Percentiles rank a stretch among this genome's conserved stretches.
These are phyloP conservation scores for Orussus abietinus DNA, from an alignment of 1,140 invertebrate species.

Conservation along the genomic window DNA sequence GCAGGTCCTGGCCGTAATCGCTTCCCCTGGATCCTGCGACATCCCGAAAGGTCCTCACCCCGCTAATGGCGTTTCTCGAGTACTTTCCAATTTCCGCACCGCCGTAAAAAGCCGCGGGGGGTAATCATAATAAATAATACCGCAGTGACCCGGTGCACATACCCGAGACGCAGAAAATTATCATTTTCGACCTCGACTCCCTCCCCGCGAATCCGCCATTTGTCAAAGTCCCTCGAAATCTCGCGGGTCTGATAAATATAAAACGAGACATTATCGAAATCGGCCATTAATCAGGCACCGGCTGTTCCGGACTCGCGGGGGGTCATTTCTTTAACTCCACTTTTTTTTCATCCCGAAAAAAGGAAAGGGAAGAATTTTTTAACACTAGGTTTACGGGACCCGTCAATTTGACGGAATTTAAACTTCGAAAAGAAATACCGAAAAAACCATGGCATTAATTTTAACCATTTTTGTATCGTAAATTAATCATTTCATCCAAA, in stretches of 20 bases:
- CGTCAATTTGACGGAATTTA: no score
- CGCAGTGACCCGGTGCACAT: neutral
- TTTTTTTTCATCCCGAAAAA: no score
- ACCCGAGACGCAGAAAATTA: neutral
- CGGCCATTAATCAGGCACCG: neutral
- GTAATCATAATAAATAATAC: constrained; percentile 1
- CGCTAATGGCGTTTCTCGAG: neutral
- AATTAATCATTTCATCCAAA: no score
- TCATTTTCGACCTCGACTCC: neutral
- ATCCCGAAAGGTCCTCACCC: neutral
- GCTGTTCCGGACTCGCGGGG: neutral
- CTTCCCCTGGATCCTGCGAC: neutral
- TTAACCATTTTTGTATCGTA: no score
- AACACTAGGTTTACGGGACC: no score
- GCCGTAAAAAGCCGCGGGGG: neutral
- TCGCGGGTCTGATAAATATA: no score
- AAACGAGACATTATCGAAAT: neutral
- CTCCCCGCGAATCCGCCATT: neutral
- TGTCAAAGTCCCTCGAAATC: no score
- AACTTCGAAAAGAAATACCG: no score
- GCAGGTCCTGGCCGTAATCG: no score
- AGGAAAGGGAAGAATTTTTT: no score
- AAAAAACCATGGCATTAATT: no score
- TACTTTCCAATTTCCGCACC: constrained; percentile 1
- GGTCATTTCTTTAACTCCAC: no score